Evolutionary conservation across 92 coral and sea anemone species (phyloP), one percentile per base, ranked within the genome.

Genomic region (Palythoa grandis): DNA sequence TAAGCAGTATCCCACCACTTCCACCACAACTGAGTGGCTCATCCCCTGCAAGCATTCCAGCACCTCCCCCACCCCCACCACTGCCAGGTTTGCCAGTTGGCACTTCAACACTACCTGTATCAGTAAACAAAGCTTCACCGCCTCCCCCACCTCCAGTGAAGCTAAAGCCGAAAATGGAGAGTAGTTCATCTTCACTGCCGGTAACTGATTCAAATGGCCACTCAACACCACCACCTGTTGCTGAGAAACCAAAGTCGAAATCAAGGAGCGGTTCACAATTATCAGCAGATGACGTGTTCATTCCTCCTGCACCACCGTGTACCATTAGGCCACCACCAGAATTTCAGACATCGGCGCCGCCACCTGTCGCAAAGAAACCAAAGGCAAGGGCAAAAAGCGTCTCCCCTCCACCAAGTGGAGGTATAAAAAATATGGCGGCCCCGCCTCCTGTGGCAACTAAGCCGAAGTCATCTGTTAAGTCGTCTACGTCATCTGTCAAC

Each of bases 111-210:
- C 61, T 50, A 73, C 78, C 92, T 61, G 78, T 14, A 72, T 43
- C 40, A 70, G 79, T 67, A 17, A 75, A 17, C 71, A 76, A 50
- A 39, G 24, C 77, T 60, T 52, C 84, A 20, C 90, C 90, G 11
- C 91, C 85, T 14, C 89, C 89, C 53, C 93, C 93, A 72, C 93
- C 93, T 19, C 93, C 91, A 23, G 93, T 91, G 25, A 88, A 87
- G 67, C 89, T 86, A 76, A 91, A 91, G 79, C 93, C 93, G 5
- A 87, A 87, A 56, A 43, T 85, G 63, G 79, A 82, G 16, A 73
- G 77, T n/a, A 87, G 90, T 65, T 72, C 74, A 19, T 74, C 77
- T 22, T 87, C 92, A 37, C 78, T 76, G 60, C 19, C 73, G 10
- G 4, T 52, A n/a, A 19, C 43, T 7, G 72, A 61, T 52, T 29